Evolutionary conservation across 1,140 invertebrate species (phyloP), one percentile per base, ranked within the genome.

Genomic region (Bemisia tabaci): DNA sequence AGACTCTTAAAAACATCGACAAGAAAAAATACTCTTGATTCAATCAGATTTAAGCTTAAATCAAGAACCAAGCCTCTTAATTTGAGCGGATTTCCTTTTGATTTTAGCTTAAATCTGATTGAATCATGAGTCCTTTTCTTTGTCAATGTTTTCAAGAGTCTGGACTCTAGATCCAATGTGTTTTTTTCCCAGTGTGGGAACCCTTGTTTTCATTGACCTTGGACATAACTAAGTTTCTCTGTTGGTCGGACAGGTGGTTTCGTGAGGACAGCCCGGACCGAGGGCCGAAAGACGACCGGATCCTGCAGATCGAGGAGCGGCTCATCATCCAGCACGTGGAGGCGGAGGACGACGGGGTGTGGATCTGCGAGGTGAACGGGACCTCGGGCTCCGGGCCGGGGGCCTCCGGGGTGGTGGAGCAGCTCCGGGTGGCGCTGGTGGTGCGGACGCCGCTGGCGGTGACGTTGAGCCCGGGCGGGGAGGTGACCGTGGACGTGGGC

Each of bases 401-500:
- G 17, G 12, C 22, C 24, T 62, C 61, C 9, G 11, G 24, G 17
- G 17, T 23, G 17, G 62, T 33, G 26, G 60, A 61, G 22, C 60
- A 11, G 60, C 22, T 61, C n/a, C 5, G 5, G 9, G n/a, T 67
- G 69, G 26, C 63, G 26, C 60, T 79, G 73, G 71, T 80, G 86
- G 67, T 71, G 22, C 70, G 67, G 2, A 62, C 70, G 12, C 72
- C 74, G 0, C 70, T 76, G 12, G 67, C 67, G 39, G 72, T 74
- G 0, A 69, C 67, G 26, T 63, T 76, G 2, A 69, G 73, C 69
- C 68, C 78, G 17, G 63, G 63, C 22, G 68, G 68, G 12, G 78
- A 79, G 26, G 78, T 73, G 12, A 69, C 67, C 2, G 71, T 83
- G 9, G 79, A 81, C 68, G 77, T 79, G n/a, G 81, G 80, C 26